phyloP scores from a whole-genome alignment of 2,113 vertebrate genomes.

The Periophthalmus modestus region DNA sequence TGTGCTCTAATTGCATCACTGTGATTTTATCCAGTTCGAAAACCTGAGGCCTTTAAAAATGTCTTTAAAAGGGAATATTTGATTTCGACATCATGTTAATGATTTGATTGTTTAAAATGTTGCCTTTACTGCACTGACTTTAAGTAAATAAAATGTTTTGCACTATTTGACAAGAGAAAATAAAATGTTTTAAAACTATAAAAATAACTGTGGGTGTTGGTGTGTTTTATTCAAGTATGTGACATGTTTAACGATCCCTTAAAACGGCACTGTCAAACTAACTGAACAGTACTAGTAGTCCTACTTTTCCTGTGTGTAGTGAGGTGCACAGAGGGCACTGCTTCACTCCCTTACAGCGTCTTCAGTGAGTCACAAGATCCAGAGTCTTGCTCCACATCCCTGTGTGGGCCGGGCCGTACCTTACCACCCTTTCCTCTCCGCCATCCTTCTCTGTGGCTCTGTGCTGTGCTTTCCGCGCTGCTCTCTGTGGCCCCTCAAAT shows the following conservation, averaged over 20 bases:
- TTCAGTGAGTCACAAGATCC: constrained; percentile 69
- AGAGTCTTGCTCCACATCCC: constrained; percentile 25
- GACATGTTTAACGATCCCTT: no score
- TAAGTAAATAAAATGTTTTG: neutral
- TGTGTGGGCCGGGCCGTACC: constrained; percentile 33
- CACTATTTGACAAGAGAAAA: constrained; percentile 1
- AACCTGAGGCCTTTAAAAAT: neutral
- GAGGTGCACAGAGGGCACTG: neutral
- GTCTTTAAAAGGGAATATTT: constrained; percentile 26
- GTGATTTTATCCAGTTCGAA: neutral
- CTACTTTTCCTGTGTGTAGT: neutral
- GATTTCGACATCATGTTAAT: constrained; percentile 7
- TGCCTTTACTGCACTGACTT: neutral
- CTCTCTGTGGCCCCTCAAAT: constrained; percentile 10
- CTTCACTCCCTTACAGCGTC: constrained; percentile 13
- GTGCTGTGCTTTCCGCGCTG: constrained; percentile 5
- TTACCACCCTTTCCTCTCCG: constrained; percentile 23
- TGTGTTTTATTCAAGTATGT: neutral
- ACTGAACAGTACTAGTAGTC: no score
- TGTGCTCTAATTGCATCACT: neutral
- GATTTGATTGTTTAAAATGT: constrained; percentile 14
- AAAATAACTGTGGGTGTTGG: neutral
- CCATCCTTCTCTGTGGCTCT: neutral
- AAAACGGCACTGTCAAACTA: no score
- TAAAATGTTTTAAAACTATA: constrained; percentile 29